Evolutionary conservation across 1,140 invertebrate genomes (phyloP), one percentile per base, ranked within the genome.

Genomic region (Sitophilus oryzae): DNA sequence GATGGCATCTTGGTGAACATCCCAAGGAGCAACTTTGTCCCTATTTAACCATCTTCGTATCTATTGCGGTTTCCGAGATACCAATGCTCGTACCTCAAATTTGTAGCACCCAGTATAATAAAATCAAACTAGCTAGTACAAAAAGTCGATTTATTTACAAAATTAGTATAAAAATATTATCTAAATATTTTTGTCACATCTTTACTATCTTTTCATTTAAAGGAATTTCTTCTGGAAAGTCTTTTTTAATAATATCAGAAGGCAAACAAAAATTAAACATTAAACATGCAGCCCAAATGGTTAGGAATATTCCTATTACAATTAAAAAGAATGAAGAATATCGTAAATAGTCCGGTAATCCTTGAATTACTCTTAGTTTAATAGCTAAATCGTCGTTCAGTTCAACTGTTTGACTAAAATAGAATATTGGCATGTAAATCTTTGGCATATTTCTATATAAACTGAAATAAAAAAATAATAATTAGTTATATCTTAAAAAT

Each of bases 381-480:
- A 21, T 40, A 1, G 63, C 63, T 10, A 68, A 22, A 3, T 67
- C 60, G 42, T 69, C 67, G 16, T 40, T 55, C 15, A 67, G 40
- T 6, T 56, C 52, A 1, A 69, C 40, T 14, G 49, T 58, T 52
- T 71, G 69, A 37, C 62, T 54, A 46, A 70, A 70, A 44, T 65
- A 70, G 52, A 70, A 70, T 19, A 70, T 42, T 3, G 68, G 68
- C 4, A 68, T 37, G 20, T 58, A 64, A 2, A 67, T 50, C 56
- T 67, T 69, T 2, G 63, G 64, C 8, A 70, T 66, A 10, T 64
- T 59, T 38, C 52, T 22, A 38, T 65, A 69, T 41, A 67, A 56
- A 5, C 67, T 69, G 49, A 15, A 63, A 61, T 11, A 30, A 6
- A 30, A 30, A 11, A 30, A 30, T 5, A 30, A 30, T 30, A 22